Conservation (phyloP, 2,888 invertebrate genomes). For the Phortica okadai region DNA sequence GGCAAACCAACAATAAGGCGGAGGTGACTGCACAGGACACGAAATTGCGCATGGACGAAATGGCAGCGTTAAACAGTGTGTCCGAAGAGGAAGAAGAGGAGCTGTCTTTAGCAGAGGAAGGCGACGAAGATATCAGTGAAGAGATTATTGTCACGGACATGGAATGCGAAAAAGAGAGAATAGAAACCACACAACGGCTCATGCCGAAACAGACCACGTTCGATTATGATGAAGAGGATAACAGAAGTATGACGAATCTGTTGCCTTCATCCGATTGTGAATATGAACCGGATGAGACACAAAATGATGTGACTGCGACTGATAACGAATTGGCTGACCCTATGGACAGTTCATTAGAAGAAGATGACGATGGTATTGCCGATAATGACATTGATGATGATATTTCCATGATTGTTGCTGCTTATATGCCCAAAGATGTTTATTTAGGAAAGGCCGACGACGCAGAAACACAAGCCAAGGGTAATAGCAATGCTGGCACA, state of each 20-base stretch:
- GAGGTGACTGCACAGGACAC: slow-evolving; percentile 27
- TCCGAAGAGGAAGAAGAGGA: slow-evolving; percentile 32
- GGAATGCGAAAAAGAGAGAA: slow-evolving; percentile 40
- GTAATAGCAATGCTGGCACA: neutral
- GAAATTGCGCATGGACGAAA: neutral
- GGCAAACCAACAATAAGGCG: slow-evolving; percentile 37
- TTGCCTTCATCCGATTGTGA: slow-evolving; percentile 68
- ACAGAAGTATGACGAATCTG: slow-evolving; percentile 66
- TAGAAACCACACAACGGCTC: slow-evolving; percentile 33
- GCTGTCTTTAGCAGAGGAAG: slow-evolving; percentile 30
- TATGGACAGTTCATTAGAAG: slow-evolving; percentile 15
- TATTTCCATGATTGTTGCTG: slow-evolving; percentile 73
- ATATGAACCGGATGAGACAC: slow-evolving; percentile 63
- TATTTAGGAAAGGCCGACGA: slow-evolving; percentile 9
- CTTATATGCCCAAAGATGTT: slow-evolving; percentile 68
- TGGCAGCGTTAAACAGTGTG: neutral
- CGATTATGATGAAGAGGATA: slow-evolving; percentile 65
- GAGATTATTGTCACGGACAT: slow-evolving; percentile 69
- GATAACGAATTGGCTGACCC: neutral
- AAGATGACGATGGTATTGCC: slow-evolving; percentile 39
- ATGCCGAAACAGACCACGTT: slow-evolving; percentile 63
- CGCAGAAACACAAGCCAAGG: neutral
- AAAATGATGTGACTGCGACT: slow-evolving; percentile 51
- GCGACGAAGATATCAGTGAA: slow-evolving; percentile 72
- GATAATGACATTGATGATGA: slow-evolving; percentile 65